A percentile compares a stretch with the other conserved stretches of the same genome.
phyloP scores from a whole-genome alignment of 2,888 invertebrate species.

The Protodeltote pygarga region DNA sequence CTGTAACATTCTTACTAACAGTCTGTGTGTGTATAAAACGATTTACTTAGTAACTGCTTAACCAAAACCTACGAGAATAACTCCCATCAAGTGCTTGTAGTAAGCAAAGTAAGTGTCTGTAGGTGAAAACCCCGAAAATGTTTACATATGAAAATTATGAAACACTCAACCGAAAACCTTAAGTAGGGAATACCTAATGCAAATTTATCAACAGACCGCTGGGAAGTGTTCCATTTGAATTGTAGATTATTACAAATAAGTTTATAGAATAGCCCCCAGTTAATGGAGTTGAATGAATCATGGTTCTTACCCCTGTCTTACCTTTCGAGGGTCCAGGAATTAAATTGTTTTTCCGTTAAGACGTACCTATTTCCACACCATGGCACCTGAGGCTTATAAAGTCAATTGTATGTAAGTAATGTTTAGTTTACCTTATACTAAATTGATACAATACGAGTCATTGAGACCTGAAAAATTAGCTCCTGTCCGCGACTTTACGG shows the following conservation, averaged over 20 bases:
- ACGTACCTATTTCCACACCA: too few species aligned
- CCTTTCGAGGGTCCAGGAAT: constrained; percentile 26
- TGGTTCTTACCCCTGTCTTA: constrained; percentile 30
- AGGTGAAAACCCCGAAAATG: constrained; percentile 29
- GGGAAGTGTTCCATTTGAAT: constrained; percentile 72
- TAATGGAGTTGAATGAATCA: constrained; percentile 61
- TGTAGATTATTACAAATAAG: constrained; percentile 75
- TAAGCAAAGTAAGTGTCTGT: constrained; percentile 16
- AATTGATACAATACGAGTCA: too few species aligned
- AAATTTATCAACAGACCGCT: constrained; percentile 59
- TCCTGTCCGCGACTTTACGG: too few species aligned
- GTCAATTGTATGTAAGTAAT: too few species aligned
- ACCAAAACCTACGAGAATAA: constrained; percentile 5
- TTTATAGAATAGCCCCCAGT: constrained; percentile 65
- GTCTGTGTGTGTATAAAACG: too few species aligned
- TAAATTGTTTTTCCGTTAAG: constrained; percentile 17
- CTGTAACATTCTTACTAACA: too few species aligned
- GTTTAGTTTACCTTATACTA: too few species aligned
- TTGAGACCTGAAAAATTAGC: too few species aligned
- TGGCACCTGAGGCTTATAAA: too few species aligned
- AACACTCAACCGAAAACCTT: constrained; percentile 56
- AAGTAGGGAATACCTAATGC: constrained; percentile 58
- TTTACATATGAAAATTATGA: constrained; percentile 62
- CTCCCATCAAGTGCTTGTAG: constrained; percentile 15
- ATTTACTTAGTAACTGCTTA: too few species aligned